Evolutionary conservation across 2,797 vertebrate genomes (phyloP).

Genomic region (Furcifer pardalis): DNA sequence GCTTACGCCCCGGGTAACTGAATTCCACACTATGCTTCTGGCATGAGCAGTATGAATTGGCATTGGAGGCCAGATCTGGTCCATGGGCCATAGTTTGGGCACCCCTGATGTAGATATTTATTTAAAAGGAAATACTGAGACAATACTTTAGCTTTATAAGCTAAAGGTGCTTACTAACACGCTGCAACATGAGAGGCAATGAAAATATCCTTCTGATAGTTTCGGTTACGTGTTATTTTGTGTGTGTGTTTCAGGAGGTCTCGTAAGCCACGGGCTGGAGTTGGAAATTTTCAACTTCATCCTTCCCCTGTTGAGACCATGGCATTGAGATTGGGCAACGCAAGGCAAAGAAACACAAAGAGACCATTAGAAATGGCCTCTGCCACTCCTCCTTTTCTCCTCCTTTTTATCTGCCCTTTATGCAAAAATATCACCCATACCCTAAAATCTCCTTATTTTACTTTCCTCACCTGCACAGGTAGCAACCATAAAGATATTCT

Average conservation of each 20-base stretch:
- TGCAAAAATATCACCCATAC: background rate
- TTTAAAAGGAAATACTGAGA: conserved; percentile 33
- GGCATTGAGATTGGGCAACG: background rate
- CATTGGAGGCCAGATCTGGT: too few species aligned
- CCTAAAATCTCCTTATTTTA: background rate
- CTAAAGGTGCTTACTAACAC: conserved; percentile 56
- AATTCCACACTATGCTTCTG: too few species aligned
- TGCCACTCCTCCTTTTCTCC: too few species aligned
- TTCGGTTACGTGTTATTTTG: conserved; percentile 67
- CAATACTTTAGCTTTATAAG: background rate
- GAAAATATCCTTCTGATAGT: conserved; percentile 16
- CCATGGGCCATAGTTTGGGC: too few species aligned
- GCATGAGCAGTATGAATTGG: too few species aligned
- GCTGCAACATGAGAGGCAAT: conserved; percentile 38
- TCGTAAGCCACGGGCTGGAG: conserved; percentile 25
- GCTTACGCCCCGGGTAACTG: too few species aligned
- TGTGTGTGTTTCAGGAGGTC: background rate
- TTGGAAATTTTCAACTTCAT: conserved; percentile 20
- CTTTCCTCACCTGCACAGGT: background rate
- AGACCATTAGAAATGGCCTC: background rate
- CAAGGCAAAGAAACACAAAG: background rate
- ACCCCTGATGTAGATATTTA: conserved; percentile 37
- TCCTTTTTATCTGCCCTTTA: too few species aligned
- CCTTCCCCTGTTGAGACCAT: conserved; percentile 16
- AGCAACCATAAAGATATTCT: background rate